phyloP scores from a whole-genome alignment of 1,140 invertebrate genomes.

The Helicoverpa armigera region DNA sequence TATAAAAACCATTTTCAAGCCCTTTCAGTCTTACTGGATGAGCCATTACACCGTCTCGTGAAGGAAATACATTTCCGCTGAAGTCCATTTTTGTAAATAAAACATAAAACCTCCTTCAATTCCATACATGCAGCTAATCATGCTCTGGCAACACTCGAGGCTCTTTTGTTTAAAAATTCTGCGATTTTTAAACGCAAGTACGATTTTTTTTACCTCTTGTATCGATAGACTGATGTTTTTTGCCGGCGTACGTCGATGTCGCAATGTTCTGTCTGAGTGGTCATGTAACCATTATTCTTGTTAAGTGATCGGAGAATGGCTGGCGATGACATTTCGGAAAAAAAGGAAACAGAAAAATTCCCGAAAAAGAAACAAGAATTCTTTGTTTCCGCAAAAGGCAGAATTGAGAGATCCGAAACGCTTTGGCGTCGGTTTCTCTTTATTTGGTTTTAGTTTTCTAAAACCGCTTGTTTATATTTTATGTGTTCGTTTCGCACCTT shows the following conservation, averaged over 20 bases:
- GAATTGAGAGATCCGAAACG: not conserved
- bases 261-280: conserved; percentile 42
- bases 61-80: not conserved
- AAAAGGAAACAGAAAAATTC: not conserved
- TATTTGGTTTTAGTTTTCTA: not conserved
- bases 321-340: not conserved
- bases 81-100: conserved; percentile 3
- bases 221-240: conserved; percentile 32
- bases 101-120: conserved; percentile 5
- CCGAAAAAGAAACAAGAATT: conserved; percentile 8
- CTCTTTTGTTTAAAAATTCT: conserved; percentile 48
- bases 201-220: conserved; percentile 25
- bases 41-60: too few species aligned
- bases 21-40: not conserved
- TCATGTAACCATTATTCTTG: conserved; percentile 63
- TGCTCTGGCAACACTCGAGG: conserved; percentile 63
- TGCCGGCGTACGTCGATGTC: conserved; percentile 10
- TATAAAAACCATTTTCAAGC: not conserved
- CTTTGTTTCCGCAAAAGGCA: conserved; percentile 1
- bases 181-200: conserved; percentile 25
- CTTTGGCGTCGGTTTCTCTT: not conserved
- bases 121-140: conserved; percentile 7
- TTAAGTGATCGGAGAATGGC: conserved; percentile 50
- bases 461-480: conserved; percentile 7
- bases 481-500: not conserved